A percentile compares a stretch with the other conserved stretches of the same genome.
Conservation (phyloP, 1,140 invertebrate genomes). For the Nasonia longicornis region DNA sequence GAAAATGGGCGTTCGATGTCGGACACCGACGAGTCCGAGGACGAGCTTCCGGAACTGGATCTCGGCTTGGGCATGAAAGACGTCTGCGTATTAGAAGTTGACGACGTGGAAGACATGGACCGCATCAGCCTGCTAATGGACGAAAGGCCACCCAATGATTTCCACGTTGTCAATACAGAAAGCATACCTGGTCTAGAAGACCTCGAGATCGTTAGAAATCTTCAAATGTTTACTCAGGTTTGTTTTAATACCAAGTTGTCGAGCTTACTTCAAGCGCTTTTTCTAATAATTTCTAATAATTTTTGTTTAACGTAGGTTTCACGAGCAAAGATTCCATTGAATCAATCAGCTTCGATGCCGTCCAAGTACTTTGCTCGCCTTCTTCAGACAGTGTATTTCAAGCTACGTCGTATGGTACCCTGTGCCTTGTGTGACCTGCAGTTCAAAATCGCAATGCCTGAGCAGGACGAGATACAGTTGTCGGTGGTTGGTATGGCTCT, state of each 20-base stretch:
- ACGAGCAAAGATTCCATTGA: slow-evolving; percentile 76
- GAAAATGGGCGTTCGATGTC: slow-evolving; percentile 66
- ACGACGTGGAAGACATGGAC: slow-evolving; percentile 89
- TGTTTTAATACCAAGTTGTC: not conserved
- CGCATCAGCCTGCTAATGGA: slow-evolving; percentile 84
- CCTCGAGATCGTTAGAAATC: slow-evolving; percentile 77
- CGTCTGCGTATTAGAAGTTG: slow-evolving; percentile 86
- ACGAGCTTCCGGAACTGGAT: slow-evolving; percentile 82
- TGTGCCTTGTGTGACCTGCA: slow-evolving; percentile 84
- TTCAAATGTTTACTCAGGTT: slow-evolving; percentile 91
- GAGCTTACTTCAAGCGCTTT: not conserved
- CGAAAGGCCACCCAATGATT: slow-evolving; percentile 80
- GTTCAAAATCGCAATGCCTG: slow-evolving; percentile 84
- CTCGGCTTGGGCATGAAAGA: slow-evolving; percentile 85
- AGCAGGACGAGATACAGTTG: slow-evolving; percentile 92
- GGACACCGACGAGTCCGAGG: slow-evolving; percentile 79
- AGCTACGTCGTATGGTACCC: slow-evolving; percentile 84
- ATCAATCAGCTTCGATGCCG: slow-evolving; percentile 65
- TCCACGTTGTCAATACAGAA: slow-evolving; percentile 88
- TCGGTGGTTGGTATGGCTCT: slow-evolving; percentile 82
- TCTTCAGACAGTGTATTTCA: slow-evolving; percentile 85
- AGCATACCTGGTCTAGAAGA: slow-evolving; percentile 80
- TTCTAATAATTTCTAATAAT: not conserved
- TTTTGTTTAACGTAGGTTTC: slow-evolving; percentile 74
- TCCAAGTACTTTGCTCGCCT: slow-evolving; percentile 77